Conservation (phyloP, 1,140 invertebrate genomes). For the Macrosteles quadrilineatus region DNA sequence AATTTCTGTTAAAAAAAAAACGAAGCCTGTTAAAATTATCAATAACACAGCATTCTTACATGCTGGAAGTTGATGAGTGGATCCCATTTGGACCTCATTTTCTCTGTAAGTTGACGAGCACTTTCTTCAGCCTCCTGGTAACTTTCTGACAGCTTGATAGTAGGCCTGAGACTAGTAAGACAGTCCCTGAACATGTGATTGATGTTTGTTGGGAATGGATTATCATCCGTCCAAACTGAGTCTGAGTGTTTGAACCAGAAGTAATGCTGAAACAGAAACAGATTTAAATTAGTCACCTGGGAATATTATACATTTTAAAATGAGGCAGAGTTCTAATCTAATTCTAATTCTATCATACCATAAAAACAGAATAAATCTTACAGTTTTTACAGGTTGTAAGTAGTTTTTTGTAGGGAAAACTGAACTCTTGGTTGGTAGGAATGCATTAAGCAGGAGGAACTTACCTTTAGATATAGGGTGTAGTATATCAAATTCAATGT, state of each 20-base stretch:
- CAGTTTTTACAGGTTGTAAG: too few species aligned
- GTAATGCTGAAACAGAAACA: conserved; percentile 75
- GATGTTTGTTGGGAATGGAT: conserved; percentile 58
- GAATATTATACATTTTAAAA: too few species aligned
- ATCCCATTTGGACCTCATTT: conserved; percentile 40
- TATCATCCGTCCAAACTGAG: conserved; percentile 66
- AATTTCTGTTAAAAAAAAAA: too few species aligned
- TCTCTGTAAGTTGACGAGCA: conserved; percentile 20
- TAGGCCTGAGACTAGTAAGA: conserved; percentile 36
- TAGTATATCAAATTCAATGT: too few species aligned
- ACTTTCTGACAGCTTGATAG: conserved; percentile 35
- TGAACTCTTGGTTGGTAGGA: too few species aligned
- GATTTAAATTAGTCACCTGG: neutral
- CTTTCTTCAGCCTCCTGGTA: conserved; percentile 54
- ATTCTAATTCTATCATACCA: too few species aligned
- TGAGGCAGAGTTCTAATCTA: too few species aligned
- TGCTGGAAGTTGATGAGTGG: conserved; percentile 52
- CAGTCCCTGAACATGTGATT: conserved; percentile 37
- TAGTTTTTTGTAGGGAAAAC: too few species aligned
- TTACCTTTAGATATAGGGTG: too few species aligned
- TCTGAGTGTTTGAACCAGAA: conserved; percentile 87
- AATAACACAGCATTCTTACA: neutral
- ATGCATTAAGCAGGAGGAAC: too few species aligned
- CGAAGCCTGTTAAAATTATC: too few species aligned
- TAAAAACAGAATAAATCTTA: too few species aligned